A percentile compares a stretch with the other conserved stretches of the same genome.
phyloP scores from a whole-genome alignment of 2,888 invertebrate species.

The Oxycera nigricornis region DNA sequence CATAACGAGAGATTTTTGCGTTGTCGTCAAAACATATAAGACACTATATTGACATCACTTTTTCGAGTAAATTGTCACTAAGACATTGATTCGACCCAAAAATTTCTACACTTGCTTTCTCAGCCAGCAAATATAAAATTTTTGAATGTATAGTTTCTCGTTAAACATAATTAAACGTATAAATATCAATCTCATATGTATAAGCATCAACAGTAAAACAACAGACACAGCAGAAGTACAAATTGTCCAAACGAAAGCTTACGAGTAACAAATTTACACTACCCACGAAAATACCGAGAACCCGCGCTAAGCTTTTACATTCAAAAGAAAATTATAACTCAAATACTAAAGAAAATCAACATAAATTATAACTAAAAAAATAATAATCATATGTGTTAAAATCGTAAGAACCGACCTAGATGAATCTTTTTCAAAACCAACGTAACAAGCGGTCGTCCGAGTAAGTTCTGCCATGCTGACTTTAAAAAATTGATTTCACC shows the following conservation, averaged over 20 bases:
- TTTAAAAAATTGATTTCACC: conserved; percentile 98
- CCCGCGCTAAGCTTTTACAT: background rate
- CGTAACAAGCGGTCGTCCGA: conserved; percentile 94
- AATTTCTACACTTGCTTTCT: too few species aligned
- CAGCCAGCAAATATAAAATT: too few species aligned
- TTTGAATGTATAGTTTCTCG: too few species aligned
- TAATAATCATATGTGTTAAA: conserved; percentile 47
- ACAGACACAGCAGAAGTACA: background rate
- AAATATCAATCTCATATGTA: too few species aligned
- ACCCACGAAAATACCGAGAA: background rate
- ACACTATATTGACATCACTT: too few species aligned
- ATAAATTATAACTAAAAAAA: conserved; percentile 42
- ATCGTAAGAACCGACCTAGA: conserved; percentile 72
- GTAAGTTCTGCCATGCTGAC: conserved; percentile 97
- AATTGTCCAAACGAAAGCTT: background rate
- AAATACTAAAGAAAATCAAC: background rate
- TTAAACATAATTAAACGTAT: too few species aligned
- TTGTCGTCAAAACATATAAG: too few species aligned
- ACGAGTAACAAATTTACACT: conserved; percentile 7
- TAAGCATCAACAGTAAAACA: background rate
- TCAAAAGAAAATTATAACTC: background rate
- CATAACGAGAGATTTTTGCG: too few species aligned
- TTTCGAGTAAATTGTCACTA: too few species aligned
- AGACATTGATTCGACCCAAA: too few species aligned
- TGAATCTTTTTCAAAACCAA: conserved; percentile 87